Evolutionary conservation across 2,113 vertebrate genomes (phyloP), one percentile per base, ranked within the genome.

Genomic region (Anhinga rufa): DNA sequence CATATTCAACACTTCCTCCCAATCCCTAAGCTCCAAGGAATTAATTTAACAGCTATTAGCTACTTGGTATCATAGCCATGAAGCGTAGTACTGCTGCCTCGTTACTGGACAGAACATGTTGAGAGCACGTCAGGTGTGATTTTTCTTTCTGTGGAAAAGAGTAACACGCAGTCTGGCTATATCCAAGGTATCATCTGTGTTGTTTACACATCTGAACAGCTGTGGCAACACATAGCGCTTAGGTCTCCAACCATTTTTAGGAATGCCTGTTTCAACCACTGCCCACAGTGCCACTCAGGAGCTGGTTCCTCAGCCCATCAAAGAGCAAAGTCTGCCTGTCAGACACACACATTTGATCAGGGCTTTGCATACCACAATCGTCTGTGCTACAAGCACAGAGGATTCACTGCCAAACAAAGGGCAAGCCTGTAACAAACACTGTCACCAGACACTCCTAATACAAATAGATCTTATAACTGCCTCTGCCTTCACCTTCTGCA

Each of bases 221-320:
- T 6, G 1, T 6, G 28, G 48, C 1, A 2, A 34, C 29, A 68
- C 22, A 22, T 0, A 2, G 16, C 29, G 16, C 25, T 49, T 36
- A 29, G 15, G 10, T 21, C 19, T 48, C 24, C 24, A 38, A 18
- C 1, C 29, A 48, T 54, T 58, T 92, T 46, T 10, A 74, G 22
- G 9, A 83, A 46, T 12, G 34, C 29, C 34, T 17, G 10, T 52
- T 65, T 44, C 20, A 66, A 76, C 14, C 42, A 48, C 55, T 51
- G 31, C 21, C 20, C 22, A 90, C 8, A 72, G 20, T 36, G 13
- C 20, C 38, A 60, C 54, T 62, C 29, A 34, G 52, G 25, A 70
- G 28, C 19, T 42, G 36, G 55, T 8, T 96, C 61, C 29, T 81
- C 75, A 38, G 17, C 9, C 40, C 29, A 40, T 19, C 42, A 19